Evolutionary conservation across 2,113 vertebrate species (phyloP).

Genomic region (Hippopotamus amphibius): DNA sequence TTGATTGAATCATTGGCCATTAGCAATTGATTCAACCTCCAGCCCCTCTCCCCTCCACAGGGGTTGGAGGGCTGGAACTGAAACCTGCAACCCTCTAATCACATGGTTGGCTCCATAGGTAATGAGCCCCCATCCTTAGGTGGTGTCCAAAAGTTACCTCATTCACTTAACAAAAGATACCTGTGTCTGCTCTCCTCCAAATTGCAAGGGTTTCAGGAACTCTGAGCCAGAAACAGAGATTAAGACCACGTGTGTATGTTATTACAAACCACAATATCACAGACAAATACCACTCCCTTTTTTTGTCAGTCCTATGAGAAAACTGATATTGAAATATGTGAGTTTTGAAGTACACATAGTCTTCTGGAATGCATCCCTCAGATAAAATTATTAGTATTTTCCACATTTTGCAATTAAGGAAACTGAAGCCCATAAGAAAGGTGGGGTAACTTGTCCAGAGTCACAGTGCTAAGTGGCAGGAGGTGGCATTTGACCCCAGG

Average conservation of each 20-base stretch:
- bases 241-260: not conserved
- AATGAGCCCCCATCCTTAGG: not conserved
- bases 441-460: not conserved
- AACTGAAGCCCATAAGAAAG: not conserved
- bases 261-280: not conserved
- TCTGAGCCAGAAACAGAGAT: not conserved
- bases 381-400: not conserved
- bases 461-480: not conserved
- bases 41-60: not conserved
- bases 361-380: constrained; percentile 2
- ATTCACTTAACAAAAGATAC: not conserved
- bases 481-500: not conserved
- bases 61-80: not conserved
- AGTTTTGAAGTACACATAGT: not conserved
- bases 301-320: not conserved
- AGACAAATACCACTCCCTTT: not conserved
- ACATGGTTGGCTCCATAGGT: not conserved
- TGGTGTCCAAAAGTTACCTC: not conserved
- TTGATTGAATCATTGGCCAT: not conserved
- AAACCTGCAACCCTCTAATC: not conserved
- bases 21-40: not conserved
- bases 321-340: not conserved
- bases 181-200: not conserved
- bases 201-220: not conserved
- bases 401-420: not conserved